Evolutionary conservation across 92 coral and sea anemone genomes (phyloP), one percentile per base, ranked within the genome.

Genomic region (Scolanthus callimorphus): DNA sequence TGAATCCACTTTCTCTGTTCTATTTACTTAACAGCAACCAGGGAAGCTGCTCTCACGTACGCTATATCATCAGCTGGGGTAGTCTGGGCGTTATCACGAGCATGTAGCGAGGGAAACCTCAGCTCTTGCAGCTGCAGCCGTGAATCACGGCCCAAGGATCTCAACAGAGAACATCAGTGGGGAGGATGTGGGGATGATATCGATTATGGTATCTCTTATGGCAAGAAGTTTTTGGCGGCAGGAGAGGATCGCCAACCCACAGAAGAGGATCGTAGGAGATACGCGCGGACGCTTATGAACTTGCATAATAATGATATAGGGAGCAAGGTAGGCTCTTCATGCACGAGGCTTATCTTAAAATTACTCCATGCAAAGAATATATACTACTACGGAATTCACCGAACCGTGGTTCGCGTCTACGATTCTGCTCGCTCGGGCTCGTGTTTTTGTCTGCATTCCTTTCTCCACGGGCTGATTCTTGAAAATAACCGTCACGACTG

Each of bases 31-130:
- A 13, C 66, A 86, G 97, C 80, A 25, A 85, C 90, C 22, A 43
- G 61, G 10, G 95, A 90, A 46, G 77, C 90, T 1, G 90, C 95
- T 22, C 80, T 85, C 9, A 77, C 89, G 2, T 85, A 90, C 57
- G 94, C 95, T 9, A 65, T 90, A 17, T 51, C 94, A 24, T 70
- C 97, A 3, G 97, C 97, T 28, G 97, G 90, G 0, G 97, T 82
- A 3, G 67, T 77, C 15, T 70, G 85, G 67, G 85, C 95, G 24
- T 51, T 90, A 21, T 79, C 95, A 38, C 80, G 84, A 20, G 72
- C 95, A 29, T 90, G 97, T 64, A 67, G 83, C 4, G 81, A 71
- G 20, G 86, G 89, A 0, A 81, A 90, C 45, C 70, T 90, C 27
- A 81, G 84, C 57, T 21, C 24, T n/a, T 92, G 98, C 37, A 29